Base-by-base conservation (phyloP, 2,113 vertebrate genomes). In the Coreoperca whiteheadi region DNA sequence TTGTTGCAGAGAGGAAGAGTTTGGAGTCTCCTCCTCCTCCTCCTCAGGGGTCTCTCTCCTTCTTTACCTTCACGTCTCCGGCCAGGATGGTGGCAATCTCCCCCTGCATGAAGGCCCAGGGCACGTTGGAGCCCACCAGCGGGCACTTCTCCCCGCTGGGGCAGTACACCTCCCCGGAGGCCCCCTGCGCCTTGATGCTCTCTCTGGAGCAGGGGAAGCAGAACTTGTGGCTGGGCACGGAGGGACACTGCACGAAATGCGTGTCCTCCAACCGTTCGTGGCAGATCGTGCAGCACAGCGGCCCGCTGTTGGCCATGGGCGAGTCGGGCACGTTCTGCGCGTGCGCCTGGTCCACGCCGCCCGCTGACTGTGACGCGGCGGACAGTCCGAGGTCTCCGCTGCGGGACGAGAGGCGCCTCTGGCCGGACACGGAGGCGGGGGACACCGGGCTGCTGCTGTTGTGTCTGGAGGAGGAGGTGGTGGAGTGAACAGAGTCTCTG, bases 81-180 rank as follows among this genome's bases (percentile, higher is more conserved):
- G 97, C 97, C 91, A 99, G 95, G 90, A 99, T 99, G 94, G 98
- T 99, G 79, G 97, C 96, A 30, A 99, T 99, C 92, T 99, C 98
- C 23, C 98, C 98, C 88, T 99, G 98, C 98, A 99, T 99, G 93
- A 99, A 99, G 66, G 98, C 98, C 98, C 98, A 99, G 79, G 98
- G 98, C 65, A 99, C 97, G 81, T 96, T 97, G 93, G 98, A 99
- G 89, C 98, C 98, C 2, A 99, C 96, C 91, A 99, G 95, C 21
- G 98, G 98, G 85, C 98, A 99, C 89, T 98, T 99, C 84, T 99
- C 97, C 68, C 98, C 98, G 81, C 97, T 99, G 92, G 98, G 98
- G 86, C 98, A 99, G 94, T 99, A 99, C 71, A 99, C 98, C 92
- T 99, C 98, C 1, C 97, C 97, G 9, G 95, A 97, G 67, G 97